Conservation (phyloP, 2,888 invertebrate species). For the Anthrax anthrax region DNA sequence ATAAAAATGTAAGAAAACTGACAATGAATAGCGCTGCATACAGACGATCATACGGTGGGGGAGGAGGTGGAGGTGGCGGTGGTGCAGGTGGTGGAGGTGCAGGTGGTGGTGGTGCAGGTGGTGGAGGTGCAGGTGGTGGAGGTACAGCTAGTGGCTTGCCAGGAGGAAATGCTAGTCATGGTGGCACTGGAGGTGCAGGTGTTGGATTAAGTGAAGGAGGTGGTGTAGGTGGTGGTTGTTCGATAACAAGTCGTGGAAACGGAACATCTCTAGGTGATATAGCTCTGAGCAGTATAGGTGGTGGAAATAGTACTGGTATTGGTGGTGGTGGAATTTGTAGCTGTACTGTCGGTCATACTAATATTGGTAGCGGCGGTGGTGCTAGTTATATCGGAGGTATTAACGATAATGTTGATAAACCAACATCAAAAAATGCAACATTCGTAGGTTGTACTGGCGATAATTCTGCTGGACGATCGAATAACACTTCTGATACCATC, state of each 20-base stretch:
- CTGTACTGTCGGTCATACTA: not conserved
- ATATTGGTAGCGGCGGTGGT: not conserved
- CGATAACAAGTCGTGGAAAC: not conserved
- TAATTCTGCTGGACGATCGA: not conserved
- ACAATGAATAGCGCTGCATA: conserved; percentile 30
- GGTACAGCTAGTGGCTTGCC: not conserved
- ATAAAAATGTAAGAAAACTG: conserved; percentile 49
- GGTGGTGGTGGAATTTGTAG: not conserved
- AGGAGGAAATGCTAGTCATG: not conserved
- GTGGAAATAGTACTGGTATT: too few relatives aligned
- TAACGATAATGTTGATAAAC: not conserved
- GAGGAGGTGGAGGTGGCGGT: conserved; percentile 11
- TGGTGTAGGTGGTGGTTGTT: not conserved
- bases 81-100: conserved; percentile 11
- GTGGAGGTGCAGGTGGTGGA: not conserved
- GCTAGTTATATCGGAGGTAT: too few relatives aligned
- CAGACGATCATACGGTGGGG: conserved; percentile 19
- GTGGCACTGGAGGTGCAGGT: not conserved
- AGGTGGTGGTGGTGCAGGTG: not conserved
- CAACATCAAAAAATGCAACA: not conserved
- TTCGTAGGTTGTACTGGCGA: not conserved
- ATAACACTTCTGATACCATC: not conserved
- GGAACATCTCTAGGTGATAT: too few relatives aligned
- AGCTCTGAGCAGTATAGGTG: too few relatives aligned
- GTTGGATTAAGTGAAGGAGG: not conserved